Base-by-base conservation (phyloP, 2,888 invertebrate species). In the Zygothrica quintamaculata region DNA sequence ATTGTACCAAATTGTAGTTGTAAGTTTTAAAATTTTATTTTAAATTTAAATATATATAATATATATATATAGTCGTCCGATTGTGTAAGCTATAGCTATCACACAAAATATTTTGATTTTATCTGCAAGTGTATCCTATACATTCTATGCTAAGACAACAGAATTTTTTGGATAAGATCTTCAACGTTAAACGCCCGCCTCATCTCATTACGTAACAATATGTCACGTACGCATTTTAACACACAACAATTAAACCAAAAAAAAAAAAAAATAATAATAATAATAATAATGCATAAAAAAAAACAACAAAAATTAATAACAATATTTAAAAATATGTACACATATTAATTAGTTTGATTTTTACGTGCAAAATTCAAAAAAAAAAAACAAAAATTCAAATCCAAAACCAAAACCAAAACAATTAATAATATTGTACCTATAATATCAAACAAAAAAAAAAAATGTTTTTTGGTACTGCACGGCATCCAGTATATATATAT, bases 181-280 rank as follows among this genome's bases (percentile, higher is more conserved):
- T 56, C 60, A 74, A 65, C 75, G 77, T 77, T n/a, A n/a, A 82
- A 85, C 85, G 85, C 78, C 84, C 84, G 85, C 86, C 86, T 84
- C 82, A 84, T 84, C 76, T 84, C 82, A 84, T 81, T 76, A 85
- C 76, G 84, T 85, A 84, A 80, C 82, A 82, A 85, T 85, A 76
- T 84, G 71, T 85, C 77, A 74, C 77, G 69, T 66, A 69, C 70
- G 82, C 82, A 84, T 84, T 82, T 77, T 84, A 84, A 85, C 84
- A 74, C 80, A 68, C 75, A 69, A 73, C 22, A 36, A 42, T 22
- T 42, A 59, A 77, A 36, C 50, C 65, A 66, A 22, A 57, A 71
- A 56, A 31, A 47, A 26, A 65, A 15, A 64, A 34, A 60, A 46
- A 64, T 36, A 64, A n/a, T n/a, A n/a, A n/a, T n/a, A n/a, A n/a